phyloP scores from a whole-genome alignment of 2,113 vertebrate species.

The Pedetes capensis region DNA sequence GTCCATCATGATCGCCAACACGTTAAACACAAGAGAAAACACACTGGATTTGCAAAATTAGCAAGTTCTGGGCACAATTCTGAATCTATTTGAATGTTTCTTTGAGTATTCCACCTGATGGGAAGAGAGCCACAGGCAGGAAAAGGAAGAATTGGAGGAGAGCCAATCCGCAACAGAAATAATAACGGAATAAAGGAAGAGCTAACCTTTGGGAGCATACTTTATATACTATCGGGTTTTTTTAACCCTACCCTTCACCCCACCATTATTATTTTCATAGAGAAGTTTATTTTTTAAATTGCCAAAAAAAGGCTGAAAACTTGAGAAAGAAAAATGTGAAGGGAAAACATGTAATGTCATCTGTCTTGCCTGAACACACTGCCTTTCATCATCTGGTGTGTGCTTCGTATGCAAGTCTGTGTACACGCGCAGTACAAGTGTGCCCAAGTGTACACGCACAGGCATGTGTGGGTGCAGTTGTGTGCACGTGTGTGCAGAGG shows the following conservation, averaged over 20 bases:
- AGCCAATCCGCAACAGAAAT: rapidly evolving
- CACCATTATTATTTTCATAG: no score
- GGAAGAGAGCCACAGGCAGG: background rate
- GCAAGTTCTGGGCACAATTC: no score
- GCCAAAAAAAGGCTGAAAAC: background rate
- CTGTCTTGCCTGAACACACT: background rate
- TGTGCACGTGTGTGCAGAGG: background rate
- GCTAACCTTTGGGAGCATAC: background rate
- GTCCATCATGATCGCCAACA: rapidly evolving
- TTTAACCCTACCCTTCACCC: background rate
- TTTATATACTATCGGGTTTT: rapidly evolving
- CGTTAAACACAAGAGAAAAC: background rate
- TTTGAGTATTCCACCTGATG: background rate
- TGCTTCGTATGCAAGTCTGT: rapidly evolving
- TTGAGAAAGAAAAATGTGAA: background rate
- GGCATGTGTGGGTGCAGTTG: background rate
- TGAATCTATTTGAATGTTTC: background rate
- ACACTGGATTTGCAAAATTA: background rate
- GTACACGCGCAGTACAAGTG: background rate
- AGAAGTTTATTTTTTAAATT: background rate
- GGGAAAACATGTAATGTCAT: background rate
- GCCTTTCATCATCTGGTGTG: background rate
- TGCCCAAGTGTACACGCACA: background rate
- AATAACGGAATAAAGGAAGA: background rate
- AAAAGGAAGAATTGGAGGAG: rapidly evolving